Conservation (phyloP, 2,888 invertebrate genomes). For the Dicyrtoma fusca region DNA sequence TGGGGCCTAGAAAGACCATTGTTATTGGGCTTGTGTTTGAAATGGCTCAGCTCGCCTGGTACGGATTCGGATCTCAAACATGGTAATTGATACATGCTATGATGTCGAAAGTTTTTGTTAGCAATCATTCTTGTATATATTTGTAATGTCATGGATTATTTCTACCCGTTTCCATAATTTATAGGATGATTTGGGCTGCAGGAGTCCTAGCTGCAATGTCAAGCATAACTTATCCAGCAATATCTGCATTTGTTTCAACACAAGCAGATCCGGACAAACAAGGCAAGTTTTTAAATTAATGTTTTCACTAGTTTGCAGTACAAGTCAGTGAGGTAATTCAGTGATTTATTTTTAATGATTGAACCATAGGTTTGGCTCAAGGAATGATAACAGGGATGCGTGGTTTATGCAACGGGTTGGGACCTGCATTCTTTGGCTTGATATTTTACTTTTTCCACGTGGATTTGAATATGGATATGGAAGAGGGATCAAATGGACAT, state of each 20-base stretch:
- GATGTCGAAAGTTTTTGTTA: no score
- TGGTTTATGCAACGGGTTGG: conserved; percentile 95
- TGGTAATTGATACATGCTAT: conserved; percentile 70
- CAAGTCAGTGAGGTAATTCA: no score
- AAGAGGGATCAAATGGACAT: no score
- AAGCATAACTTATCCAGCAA: conserved; percentile 97
- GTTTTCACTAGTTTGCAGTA: not conserved
- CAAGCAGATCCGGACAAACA: conserved; percentile 98
- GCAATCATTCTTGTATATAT: not conserved
- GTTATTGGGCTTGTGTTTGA: conserved; percentile 96
- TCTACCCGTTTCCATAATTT: no score
- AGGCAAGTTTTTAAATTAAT: conserved; percentile 63
- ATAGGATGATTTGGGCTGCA: conserved; percentile 98
- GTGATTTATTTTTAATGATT: no score
- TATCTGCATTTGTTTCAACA: conserved; percentile 97
- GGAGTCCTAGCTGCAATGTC: conserved; percentile 94
- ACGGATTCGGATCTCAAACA: conserved; percentile 92
- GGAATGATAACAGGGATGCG: conserved; percentile 99
- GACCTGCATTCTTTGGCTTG: conserved; percentile 97
- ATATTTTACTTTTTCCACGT: conserved; percentile 99
- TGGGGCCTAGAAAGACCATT: conserved; percentile 96
- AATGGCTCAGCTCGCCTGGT: conserved; percentile 96
- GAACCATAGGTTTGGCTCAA: conserved; percentile 79
- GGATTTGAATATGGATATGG: conserved; percentile 79
- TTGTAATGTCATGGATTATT: no score